Base-by-base conservation (phyloP, 53 echinoderm and acorn worm species). In the Arbacia lixula region DNA sequence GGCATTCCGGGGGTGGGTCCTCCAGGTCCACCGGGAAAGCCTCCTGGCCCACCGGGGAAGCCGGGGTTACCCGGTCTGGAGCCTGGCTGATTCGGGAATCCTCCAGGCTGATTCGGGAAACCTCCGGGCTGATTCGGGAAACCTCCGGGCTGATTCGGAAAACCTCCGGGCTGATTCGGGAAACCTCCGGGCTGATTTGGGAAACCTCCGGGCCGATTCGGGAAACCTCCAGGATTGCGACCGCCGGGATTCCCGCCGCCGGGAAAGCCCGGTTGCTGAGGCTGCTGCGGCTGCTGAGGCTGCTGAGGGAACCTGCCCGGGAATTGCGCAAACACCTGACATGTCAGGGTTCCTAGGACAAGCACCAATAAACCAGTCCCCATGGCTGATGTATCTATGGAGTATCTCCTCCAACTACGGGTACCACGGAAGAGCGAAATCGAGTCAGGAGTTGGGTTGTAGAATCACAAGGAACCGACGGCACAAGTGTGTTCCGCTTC, bases 41-140 rank as follows among this genome's bases (percentile, higher is more conserved):
- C 75, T 5, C 65, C 65, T 19, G 77, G 40, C 5, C 81, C 81
- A 20, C 64, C 77, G 20, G 76, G 76, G 31, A 54, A 76, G 3
- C 72, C 72, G 12, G 72, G 72, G 30, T 72, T 51, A 17, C 74
- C 74, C 0, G 74, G 74, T 9, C 36, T 1, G 0, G 17, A 6
- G 17, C 74, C 74, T 25, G 69, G 67, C 2, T 21, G 25, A 21
- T 36, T 36, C 6, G 56, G 56, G 52, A 9, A 34, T 34, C 56
- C 56, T 4, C 75, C 75, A 12, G 50, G 50, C 9, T 10, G 71
- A 42, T 71, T 71, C 4, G 41, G 41, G 30, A 29, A 32, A 19
- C 43, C 34, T 21, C 22, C 22, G 1, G 51, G 54, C n/a, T 34
- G 33, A 9, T 42, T 30, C 6, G 50, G 72, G 36, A 34, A 33